Conservation (phyloP, 2,797 vertebrate species). For the Mycteria americana region DNA sequence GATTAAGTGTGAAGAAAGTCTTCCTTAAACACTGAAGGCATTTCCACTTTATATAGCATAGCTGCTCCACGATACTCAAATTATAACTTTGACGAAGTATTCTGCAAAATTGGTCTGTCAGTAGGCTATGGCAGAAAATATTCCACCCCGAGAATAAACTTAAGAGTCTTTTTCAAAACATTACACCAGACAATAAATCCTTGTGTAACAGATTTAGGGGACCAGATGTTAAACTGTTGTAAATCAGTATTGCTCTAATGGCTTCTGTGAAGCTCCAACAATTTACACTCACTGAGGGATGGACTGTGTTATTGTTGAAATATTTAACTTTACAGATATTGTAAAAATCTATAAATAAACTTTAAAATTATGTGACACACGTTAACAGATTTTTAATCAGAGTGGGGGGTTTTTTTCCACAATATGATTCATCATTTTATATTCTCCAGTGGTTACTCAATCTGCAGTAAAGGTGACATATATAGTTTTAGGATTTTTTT, state of each 20-base stretch:
- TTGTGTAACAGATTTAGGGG: background rate
- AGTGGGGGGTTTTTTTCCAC: rapidly evolving
- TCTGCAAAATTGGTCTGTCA: background rate
- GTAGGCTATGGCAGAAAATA: background rate
- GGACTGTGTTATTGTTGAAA: background rate
- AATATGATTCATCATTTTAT: background rate
- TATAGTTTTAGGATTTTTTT: background rate
- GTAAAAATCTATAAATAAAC: background rate
- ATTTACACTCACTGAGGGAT: background rate
- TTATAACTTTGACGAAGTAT: background rate
- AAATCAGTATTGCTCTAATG: background rate
- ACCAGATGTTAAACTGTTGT: background rate
- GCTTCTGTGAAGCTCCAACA: background rate
- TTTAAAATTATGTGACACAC: background rate
- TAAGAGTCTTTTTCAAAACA: background rate
- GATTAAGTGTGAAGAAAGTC: conserved; percentile 3
- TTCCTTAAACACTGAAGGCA: background rate
- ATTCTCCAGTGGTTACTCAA: background rate
- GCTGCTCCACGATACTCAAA: background rate
- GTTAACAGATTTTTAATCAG: background rate
- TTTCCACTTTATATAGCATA: background rate
- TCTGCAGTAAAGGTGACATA: background rate
- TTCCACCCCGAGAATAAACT: background rate
- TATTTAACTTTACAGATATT: background rate
- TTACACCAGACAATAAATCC: background rate